These are phyloP conservation scores for Eurystomus glaucurus DNA, from an alignment of 2,797 vertebrate species.

Conservation along the genomic window DNA sequence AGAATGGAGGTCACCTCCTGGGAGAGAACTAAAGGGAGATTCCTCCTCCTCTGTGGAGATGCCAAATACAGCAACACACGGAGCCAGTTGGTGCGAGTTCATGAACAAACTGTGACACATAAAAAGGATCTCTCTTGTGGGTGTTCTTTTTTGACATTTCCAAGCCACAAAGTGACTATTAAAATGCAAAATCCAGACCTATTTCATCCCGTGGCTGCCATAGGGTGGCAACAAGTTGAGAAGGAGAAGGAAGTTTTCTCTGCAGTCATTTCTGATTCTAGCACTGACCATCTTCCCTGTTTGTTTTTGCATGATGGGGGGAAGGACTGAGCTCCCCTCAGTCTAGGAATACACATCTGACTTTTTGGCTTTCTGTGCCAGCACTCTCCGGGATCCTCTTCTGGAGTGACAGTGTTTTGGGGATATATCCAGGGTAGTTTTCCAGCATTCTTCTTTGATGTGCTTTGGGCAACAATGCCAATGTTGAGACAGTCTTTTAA, in stretches of 20 bases:
- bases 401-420: background rate
- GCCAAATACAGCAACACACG: conserved; percentile 30
- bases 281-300: background rate
- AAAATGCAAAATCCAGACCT: conserved; percentile 19
- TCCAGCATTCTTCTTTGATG: background rate
- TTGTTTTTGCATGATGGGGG: background rate
- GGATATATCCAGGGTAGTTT: background rate
- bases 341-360: background rate
- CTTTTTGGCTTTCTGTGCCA: background rate
- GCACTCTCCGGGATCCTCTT: fast-evolving
- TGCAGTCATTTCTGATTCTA: background rate
- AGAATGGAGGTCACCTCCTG: conserved; percentile 51
- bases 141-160: background rate
- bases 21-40: conserved; percentile 14
- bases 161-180: background rate
- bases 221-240: background rate
- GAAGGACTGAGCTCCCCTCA: background rate
- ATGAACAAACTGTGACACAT: background rate
- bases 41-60: background rate
- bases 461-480: background rate
- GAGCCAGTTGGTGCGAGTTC: background rate
- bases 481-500: background rate
- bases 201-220: fast-evolving
- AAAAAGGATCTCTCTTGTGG: background rate
- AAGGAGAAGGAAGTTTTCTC: background rate